Evolutionary conservation across 2,797 vertebrate species (phyloP), one percentile per base, ranked within the genome.

Genomic region (Sylvia borin): DNA sequence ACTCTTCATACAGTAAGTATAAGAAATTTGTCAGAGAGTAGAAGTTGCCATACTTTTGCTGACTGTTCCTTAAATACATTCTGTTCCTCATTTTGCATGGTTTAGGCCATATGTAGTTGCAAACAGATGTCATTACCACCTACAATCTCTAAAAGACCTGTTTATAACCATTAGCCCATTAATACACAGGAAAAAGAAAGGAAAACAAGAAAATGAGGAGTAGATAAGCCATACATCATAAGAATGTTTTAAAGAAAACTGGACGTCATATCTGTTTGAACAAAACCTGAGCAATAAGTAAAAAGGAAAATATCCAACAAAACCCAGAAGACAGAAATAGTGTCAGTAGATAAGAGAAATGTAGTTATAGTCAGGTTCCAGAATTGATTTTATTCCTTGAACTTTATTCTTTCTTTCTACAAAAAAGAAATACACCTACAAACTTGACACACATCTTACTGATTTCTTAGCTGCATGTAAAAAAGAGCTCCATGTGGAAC

Each of bases 171-270:
- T 13, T 29, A 43, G 32, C 15, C 62, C 47, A 55, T 57, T 17
- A 75, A 43, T 3, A 48, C 3, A 45, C 4, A 11, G 4, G 1
- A 0, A 3, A 11, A 10, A 16, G n/a, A 25, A 42, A 18, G 3
- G 18, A 57, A 77, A 73, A 24, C 0, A 16, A 4, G 26, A 85
- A 61, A 81, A 72, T 8, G 3, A 77, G 8, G 4, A 57, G 4
- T 7, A 62, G 16, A 73, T 6, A 79, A 76, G 10, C 7, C 24
- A 73, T 6, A 9, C 13, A 3, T 43, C 36, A 66, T 85, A 79
- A 84, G 7, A 78, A 65, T 5, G 12, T 9, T 66, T 75, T 58
- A 40, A 88, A 75, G 15, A 65, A 57, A 95, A 66, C 8, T 31
- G 14, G 4, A 22, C 4, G 43, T 40, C 31, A 60, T 16, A 4